These are phyloP conservation scores for Pelecanus crispus DNA, from an alignment of 2,113 vertebrate genomes.

Conservation along the genomic window DNA sequence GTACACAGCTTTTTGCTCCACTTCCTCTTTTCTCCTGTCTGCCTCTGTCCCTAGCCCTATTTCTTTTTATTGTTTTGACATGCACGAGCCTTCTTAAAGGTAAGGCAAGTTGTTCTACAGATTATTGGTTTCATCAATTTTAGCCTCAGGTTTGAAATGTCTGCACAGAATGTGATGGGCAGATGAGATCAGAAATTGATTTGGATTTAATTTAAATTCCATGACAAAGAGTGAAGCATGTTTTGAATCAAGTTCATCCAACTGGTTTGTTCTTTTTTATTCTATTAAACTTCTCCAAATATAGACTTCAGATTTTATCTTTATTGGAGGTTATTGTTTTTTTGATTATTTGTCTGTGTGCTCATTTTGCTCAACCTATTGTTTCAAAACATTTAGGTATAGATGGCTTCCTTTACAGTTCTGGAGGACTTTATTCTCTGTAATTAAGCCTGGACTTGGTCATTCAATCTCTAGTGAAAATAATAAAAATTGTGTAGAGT, in stretches of 20 bases:
- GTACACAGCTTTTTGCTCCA: not conserved
- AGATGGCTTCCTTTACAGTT: not conserved
- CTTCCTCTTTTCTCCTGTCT: not conserved
- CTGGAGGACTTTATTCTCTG: not conserved
- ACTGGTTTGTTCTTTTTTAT: not conserved
- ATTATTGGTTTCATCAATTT: not conserved
- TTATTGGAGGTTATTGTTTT: not conserved
- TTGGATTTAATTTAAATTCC: not conserved
- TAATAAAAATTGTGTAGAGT: not conserved
- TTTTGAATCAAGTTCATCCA: not conserved
- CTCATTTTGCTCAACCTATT: not conserved
- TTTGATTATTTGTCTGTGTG: not conserved
- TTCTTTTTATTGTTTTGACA: not conserved
- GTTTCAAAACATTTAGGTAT: not conserved
- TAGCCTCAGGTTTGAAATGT: not conserved
- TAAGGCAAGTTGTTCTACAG: not conserved
- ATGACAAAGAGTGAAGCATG: not conserved
- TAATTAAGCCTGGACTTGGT: not conserved
- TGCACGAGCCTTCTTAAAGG: not conserved
- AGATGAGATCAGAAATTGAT: not conserved
- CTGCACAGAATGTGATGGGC: not conserved
- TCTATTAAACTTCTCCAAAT: not conserved
- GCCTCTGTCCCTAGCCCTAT: not conserved
- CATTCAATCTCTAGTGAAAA: not conserved
- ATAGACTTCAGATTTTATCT: not conserved